Evolutionary conservation across 2,113 vertebrate genomes (phyloP).

Genomic region (Neomonachus schauinslandi): DNA sequence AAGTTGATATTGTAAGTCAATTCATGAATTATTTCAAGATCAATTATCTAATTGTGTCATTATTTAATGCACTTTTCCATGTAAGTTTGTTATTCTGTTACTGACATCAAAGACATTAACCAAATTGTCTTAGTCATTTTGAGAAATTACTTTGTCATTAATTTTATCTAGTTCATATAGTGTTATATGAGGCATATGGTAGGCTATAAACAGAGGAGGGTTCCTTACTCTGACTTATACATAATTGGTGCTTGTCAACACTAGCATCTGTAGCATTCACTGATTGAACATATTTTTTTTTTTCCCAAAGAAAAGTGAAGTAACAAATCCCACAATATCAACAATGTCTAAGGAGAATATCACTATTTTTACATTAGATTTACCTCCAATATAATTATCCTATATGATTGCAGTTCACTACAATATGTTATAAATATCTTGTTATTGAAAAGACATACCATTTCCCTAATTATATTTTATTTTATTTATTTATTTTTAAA

Average conservation of each 20-base stretch:
- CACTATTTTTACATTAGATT: background rate
- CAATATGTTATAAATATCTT: background rate
- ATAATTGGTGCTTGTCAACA: constrained; percentile 19
- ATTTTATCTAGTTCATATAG: background rate
- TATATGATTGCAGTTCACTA: background rate
- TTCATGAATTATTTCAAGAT: background rate
- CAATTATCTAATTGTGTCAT: background rate
- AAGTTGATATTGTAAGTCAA: background rate
- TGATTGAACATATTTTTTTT: constrained; percentile 25
- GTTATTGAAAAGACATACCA: background rate
- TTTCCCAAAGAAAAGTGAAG: background rate
- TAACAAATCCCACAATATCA: background rate
- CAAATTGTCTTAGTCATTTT: background rate
- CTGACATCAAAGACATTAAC: constrained; percentile 2
- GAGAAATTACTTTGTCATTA: constrained; percentile 4
- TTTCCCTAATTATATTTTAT: background rate
- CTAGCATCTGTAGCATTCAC: background rate
- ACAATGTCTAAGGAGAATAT: background rate
- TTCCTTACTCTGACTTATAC: background rate
- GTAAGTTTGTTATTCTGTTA: constrained; percentile 15
- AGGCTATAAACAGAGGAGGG: constrained; percentile 28
- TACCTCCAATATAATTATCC: background rate
- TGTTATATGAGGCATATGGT: constrained; percentile 16
- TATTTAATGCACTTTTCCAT: background rate
- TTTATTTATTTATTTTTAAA: too few relatives aligned